A percentile compares a stretch with the other conserved stretches of the same genome.
Evolutionary conservation across 2,888 invertebrate species (phyloP).

Genomic region (Melangyna quadrimaculata): DNA sequence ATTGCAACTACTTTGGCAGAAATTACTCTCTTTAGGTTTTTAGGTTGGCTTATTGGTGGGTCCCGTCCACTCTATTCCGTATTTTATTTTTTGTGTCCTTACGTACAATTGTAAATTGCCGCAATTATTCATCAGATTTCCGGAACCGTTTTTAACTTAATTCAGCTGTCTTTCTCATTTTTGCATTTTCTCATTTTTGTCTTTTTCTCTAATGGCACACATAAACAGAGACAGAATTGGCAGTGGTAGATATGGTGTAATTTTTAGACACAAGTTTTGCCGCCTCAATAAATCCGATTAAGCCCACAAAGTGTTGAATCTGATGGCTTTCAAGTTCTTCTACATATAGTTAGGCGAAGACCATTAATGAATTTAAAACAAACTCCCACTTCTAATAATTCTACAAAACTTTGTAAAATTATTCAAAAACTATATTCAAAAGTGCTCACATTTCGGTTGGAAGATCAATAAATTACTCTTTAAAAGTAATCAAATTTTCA

Average conservation of each 20-base stretch:
- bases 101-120: conserved; percentile 63
- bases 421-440: no score
- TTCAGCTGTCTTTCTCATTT: conserved; percentile 40
- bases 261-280: conserved; percentile 16
- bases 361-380: not conserved
- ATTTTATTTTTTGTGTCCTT: conserved; percentile 16
- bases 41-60: no score
- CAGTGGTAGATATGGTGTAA: not conserved
- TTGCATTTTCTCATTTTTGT: not conserved
- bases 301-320: not conserved
- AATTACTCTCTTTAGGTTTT: conserved; percentile 46
- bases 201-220: not conserved
- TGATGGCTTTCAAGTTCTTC: conserved; percentile 6
- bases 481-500: conserved; percentile 56
- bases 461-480: conserved; percentile 43
- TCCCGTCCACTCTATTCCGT: no score
- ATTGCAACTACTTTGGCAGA: conserved; percentile 66
- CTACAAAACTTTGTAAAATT: not conserved
- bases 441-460: not conserved
- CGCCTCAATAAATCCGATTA: conserved; percentile 45
- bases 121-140: conserved; percentile 68
- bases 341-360: not conserved
- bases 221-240: not conserved
- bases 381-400: not conserved
- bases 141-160: conserved; percentile 60